phyloP scores from a whole-genome alignment of 1,140 invertebrate genomes.

The Sinella curviseta region DNA sequence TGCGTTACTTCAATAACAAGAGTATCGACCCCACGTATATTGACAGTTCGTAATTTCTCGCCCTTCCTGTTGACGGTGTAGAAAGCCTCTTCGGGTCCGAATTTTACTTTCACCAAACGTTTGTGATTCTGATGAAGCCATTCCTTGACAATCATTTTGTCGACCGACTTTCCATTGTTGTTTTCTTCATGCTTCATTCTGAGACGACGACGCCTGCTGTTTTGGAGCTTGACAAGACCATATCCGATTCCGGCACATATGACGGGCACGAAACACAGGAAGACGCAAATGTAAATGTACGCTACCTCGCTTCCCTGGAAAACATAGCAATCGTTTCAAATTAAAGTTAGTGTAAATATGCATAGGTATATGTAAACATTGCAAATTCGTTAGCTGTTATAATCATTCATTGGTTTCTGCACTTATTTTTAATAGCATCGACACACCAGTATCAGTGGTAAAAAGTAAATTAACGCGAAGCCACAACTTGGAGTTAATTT shows the following conservation, averaged over 20 bases:
- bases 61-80: slow-evolving; percentile 85
- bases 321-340: neutral
- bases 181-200: slow-evolving; percentile 80
- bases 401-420: too few species aligned
- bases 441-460: too few species aligned
- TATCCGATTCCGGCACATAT: slow-evolving; percentile 88
- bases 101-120: slow-evolving; percentile 84
- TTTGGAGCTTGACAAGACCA: slow-evolving; percentile 87
- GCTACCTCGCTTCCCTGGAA: slow-evolving; percentile 90
- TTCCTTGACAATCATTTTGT: slow-evolving; percentile 91
- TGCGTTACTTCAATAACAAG: slow-evolving; percentile 79
- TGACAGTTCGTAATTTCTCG: slow-evolving; percentile 79
- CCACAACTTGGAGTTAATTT: too few species aligned
- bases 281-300: slow-evolving; percentile 92
- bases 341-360: neutral
- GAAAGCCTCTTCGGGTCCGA: slow-evolving; percentile 78
- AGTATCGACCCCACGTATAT: slow-evolving; percentile 71
- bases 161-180: slow-evolving; percentile 70
- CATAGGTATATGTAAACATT: too few species aligned
- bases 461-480: too few species aligned
- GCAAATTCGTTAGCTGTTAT: too few species aligned
- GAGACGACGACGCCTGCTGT: slow-evolving; percentile 73
- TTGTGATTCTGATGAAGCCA: slow-evolving; percentile 94
- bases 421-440: too few species aligned
- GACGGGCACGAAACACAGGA: slow-evolving; percentile 86